Base-by-base conservation (phyloP, 2,113 vertebrate species). In the Natator depressus region DNA sequence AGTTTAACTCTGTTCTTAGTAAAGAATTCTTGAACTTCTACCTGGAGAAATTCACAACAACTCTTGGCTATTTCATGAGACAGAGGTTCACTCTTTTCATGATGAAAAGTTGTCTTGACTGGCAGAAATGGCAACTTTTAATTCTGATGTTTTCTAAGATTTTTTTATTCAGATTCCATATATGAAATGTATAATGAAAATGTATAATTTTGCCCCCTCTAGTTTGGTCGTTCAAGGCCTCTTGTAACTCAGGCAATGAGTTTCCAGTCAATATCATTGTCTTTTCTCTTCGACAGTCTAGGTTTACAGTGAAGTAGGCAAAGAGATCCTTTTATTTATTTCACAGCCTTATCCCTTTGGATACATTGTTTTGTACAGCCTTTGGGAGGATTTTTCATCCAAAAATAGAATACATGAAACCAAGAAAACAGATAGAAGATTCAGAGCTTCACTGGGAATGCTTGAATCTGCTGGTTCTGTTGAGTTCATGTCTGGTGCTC, bases 31-130 rank as follows among this genome's bases (percentile, higher is more conserved):
- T 93, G 92, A 72, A 22, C 65, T 69, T 69, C 65, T 93, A 88
- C 79, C 95, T 88, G 92, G 91, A 78, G n/a, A 95, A 93, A 96
- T 97, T 95, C 92, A 78, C 89, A 75, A 95, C 89, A 80, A 95
- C 95, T 96, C 93, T 94, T 96, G 55, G 35, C 84, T 94, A 11
- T 92, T 89, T 90, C 91, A 93, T 95, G 94, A 96, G 75, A 78
- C 75, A 91, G 10, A 92, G 12, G 86, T 92, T 86, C 84, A 93
- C 50, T 95, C 93, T 89, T 95, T 92, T 57, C 85, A 83, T 81
- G 16, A 85, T 93, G 92, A 93, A 95, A 94, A 83, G 83, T 16
- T 95, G 27, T 57, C 94, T 96, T 91, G 16, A 91, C 50, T 89
- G 81, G 38, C 14, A 89, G 3, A 24, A 38, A 76, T 83, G 81